phyloP scores from a whole-genome alignment of 2,888 invertebrate species.

The Teinopalpus imperialis region DNA sequence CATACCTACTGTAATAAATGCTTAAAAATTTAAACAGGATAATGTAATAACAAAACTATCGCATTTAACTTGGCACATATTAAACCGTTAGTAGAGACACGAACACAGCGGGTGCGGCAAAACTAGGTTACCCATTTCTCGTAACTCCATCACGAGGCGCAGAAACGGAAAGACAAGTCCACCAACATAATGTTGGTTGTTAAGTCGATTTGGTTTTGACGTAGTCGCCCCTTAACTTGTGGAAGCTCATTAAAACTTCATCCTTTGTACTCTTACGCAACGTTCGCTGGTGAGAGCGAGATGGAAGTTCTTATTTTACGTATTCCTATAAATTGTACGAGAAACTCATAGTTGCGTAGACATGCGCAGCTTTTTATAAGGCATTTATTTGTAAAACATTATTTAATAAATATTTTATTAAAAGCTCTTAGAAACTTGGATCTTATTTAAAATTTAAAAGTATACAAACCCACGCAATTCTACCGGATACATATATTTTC shows the following conservation, averaged over 20 bases:
- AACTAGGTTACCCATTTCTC: constrained; percentile 78
- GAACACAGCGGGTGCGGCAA: constrained; percentile 57
- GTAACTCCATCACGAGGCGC: constrained; percentile 35
- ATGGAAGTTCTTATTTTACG: neutral
- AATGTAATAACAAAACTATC: constrained; percentile 44
- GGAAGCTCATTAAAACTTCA: constrained; percentile 13
- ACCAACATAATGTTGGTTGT: constrained; percentile 7
- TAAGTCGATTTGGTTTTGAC: constrained; percentile 11
- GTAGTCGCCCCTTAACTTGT: constrained; percentile 11
- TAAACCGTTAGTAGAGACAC: constrained; percentile 36
- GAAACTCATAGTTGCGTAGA: constrained; percentile 9
- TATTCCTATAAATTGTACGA: neutral
- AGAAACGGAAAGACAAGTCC: constrained; percentile 47
- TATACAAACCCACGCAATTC: constrained; percentile 49
- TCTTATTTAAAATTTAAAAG: constrained; percentile 6
- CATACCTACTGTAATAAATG: too few relatives aligned
- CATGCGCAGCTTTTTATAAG: too few relatives aligned
- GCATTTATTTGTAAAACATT: too few relatives aligned
- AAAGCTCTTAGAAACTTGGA: too few relatives aligned
- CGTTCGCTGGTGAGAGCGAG: constrained; percentile 8
- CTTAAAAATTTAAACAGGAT: constrained; percentile 29
- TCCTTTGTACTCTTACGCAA: constrained; percentile 1
- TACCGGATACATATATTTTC: constrained; percentile 75
- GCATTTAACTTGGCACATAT: constrained; percentile 62
- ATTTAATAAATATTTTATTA: too few relatives aligned